Evolutionary conservation across 2,797 vertebrate species (phyloP), one percentile per base, ranked within the genome.

Genomic region (Cottoperca gobio): DNA sequence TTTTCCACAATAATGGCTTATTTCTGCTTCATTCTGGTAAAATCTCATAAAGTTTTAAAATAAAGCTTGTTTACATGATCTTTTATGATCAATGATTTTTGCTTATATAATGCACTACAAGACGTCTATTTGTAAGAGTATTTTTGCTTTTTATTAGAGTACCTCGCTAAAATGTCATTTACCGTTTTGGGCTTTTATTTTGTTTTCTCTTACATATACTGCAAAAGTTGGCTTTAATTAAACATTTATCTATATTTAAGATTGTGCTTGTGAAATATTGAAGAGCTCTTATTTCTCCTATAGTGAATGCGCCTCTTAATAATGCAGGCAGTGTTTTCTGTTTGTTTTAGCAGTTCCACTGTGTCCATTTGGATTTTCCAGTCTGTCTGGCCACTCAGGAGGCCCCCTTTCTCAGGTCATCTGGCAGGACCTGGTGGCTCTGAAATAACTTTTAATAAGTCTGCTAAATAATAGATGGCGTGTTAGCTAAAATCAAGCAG

Each of bases 401-500:
- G 88, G 83, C 86, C 88, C 81, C 83, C 78, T 81, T 89, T 93
- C 92, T 90, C 91, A 89, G 92, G 93, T 95, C 93, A 95, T 95
- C 91, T 94, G 91, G 85, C 91, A 90, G 86, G 91, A 94, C 93
- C 93, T 89, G 92, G 92, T 91, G 91, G 92, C 91, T 94, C 93
- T 93, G 86, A 95, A 95, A 95, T 94, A 95, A 95, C 94, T 96
- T 96, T 95, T 95, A 96, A 95, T 95, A 95, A 96, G 92, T 92
- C 89, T 78, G 82, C 84, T 96, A 91, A 96, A 96, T 95, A 95
- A 96, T 95, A 94, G 84, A 96, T 95, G 87, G 84, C 70, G 81
- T 83, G 89, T 85, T 92, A 91, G 88, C 90, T 94, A 94, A 94
- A 95, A 92, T 91, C 89, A 90, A 88, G 90, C 89, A 52, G 75